These are phyloP conservation scores for Aeoliscus strigatus DNA, from an alignment of 2,797 vertebrate genomes.

Conservation along the genomic window DNA sequence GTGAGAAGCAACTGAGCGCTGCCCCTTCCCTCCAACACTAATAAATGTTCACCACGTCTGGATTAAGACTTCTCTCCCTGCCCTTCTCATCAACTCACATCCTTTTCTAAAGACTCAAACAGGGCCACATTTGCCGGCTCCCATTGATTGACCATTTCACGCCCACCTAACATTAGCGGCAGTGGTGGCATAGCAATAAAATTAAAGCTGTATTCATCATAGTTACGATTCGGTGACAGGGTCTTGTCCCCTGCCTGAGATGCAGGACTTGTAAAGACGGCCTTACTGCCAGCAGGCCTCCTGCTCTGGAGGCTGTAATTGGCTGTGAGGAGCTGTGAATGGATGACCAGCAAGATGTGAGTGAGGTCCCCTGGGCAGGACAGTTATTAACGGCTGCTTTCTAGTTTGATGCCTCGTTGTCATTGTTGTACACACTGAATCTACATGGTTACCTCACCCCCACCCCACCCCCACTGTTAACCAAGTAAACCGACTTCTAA, in stretches of 20 bases:
- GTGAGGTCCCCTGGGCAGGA: constrained; percentile 60
- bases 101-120: constrained; percentile 19
- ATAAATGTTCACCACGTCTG: constrained; percentile 34
- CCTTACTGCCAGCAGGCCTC: constrained; percentile 55
- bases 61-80: constrained; percentile 33
- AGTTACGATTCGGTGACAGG: constrained; percentile 74
- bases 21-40: constrained; percentile 27
- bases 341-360: constrained; percentile 69
- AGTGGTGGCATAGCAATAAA: constrained; percentile 56
- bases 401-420: constrained; percentile 49
- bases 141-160: constrained; percentile 34
- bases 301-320: constrained; percentile 74
- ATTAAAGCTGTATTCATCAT: constrained; percentile 69
- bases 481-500: constrained; percentile 61
- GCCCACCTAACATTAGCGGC: constrained; percentile 53
- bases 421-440: constrained; percentile 56
- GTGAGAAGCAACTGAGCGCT: constrained; percentile 21
- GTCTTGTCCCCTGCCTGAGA: constrained; percentile 56
- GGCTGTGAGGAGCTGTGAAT: constrained; percentile 69
- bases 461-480: too few species aligned
- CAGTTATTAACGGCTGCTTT: constrained; percentile 69
- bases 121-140: constrained; percentile 31
- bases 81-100: constrained; percentile 28
- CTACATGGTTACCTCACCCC: too few species aligned
- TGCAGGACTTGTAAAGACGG: constrained; percentile 64